phyloP scores from a whole-genome alignment of 2,797 vertebrate species.

The Botia kubotai region DNA sequence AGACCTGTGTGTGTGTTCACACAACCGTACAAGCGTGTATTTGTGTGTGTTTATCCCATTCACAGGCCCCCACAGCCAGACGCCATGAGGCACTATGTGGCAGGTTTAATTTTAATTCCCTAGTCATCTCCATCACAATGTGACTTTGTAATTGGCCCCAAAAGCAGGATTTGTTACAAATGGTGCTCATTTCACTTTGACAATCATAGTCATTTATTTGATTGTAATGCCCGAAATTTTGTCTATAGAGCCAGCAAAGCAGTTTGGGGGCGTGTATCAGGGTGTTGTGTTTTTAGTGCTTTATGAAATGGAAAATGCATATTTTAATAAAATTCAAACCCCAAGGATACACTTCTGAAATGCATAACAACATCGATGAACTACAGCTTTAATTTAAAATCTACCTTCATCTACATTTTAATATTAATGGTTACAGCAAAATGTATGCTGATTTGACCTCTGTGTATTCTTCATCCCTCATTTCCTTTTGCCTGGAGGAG shows the following conservation, averaged over 20 bases:
- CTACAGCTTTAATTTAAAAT: neutral
- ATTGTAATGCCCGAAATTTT: neutral
- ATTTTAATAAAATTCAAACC: neutral
- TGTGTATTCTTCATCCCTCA: neutral
- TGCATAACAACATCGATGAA: neutral
- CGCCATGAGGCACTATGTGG: neutral
- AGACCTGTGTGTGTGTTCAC: neutral
- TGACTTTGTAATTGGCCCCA: constrained; percentile 26
- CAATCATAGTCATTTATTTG: neutral
- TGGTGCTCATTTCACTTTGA: neutral
- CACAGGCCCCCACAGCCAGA: constrained; percentile 10
- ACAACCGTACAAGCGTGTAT: neutral
- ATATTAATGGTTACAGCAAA: neutral
- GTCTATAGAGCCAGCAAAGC: neutral
- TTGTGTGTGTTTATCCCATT: neutral
- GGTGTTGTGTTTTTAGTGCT: neutral
- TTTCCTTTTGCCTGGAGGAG: neutral
- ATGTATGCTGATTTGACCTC: neutral
- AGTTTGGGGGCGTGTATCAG: neutral
- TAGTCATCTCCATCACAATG: neutral
- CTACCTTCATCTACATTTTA: neutral
- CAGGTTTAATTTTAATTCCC: constrained; percentile 38
- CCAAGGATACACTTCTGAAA: neutral
- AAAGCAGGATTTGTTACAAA: constrained; percentile 24
- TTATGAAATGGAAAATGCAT: neutral